Evolutionary conservation across 2,888 invertebrate species (phyloP).

Genomic region (Apotomis turbidana): DNA sequence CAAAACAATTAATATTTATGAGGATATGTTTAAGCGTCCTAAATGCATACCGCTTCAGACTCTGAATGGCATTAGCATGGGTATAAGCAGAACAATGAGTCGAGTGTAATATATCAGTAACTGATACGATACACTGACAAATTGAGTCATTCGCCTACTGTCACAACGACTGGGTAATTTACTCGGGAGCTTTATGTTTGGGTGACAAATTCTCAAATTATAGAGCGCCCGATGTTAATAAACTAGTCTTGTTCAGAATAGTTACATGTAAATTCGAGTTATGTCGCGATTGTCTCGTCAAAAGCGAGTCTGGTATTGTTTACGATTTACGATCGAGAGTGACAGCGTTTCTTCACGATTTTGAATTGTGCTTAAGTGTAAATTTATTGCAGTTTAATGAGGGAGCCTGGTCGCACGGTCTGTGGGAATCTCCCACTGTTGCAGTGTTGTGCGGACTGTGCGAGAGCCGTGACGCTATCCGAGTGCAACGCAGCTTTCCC

Average conservation of each 20-base stretch:
- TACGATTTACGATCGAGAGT: constrained; percentile 16
- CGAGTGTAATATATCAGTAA: constrained; percentile 52
- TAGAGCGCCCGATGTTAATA: constrained; percentile 29
- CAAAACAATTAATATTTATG: constrained; percentile 64
- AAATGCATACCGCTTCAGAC: constrained; percentile 62
- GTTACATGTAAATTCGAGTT: constrained; percentile 10
- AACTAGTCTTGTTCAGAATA: constrained; percentile 32
- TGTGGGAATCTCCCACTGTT: constrained; percentile 78
- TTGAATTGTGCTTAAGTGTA: constrained; percentile 57
- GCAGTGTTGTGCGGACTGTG: constrained; percentile 47
- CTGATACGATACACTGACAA: constrained; percentile 58
- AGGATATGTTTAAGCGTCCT: constrained; percentile 63
- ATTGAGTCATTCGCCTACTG: constrained; percentile 59
- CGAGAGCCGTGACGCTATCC: constrained; percentile 8
- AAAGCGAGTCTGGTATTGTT: constrained; percentile 19
- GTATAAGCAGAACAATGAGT: constrained; percentile 48
- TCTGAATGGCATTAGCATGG: constrained; percentile 64
- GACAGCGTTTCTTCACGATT: constrained; percentile 28
- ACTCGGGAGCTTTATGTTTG: constrained; percentile 23
- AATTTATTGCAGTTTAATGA: constrained; percentile 66
- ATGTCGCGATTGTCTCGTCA: constrained; percentile 16
- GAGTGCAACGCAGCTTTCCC: constrained; percentile 1
- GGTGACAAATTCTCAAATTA: constrained; percentile 25
- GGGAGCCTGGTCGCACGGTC: constrained; percentile 62
- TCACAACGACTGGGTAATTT: constrained; percentile 48